These are phyloP conservation scores for Dione vanillae DNA, from an alignment of 2,888 invertebrate species.

Conservation along the genomic window DNA sequence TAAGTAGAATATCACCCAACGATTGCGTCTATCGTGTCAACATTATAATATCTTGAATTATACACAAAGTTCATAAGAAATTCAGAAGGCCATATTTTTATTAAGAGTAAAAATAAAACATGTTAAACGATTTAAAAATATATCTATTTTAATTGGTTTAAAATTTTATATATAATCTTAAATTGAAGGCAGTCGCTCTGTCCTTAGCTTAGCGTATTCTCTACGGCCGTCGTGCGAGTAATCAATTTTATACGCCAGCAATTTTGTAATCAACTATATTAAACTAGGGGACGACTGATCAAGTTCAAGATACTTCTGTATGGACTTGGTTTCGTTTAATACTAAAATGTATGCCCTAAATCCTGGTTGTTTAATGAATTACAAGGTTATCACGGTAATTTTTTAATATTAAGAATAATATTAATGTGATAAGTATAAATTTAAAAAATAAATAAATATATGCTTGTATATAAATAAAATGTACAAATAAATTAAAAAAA, in stretches of 20 bases:
- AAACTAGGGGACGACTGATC: conserved; percentile 14
- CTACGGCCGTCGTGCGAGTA: conserved; percentile 17
- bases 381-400: neutral
- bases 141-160: neutral
- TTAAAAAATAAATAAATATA: no score
- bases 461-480: no score
- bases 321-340: conserved; percentile 22
- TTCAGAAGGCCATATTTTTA: no score
- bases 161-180: neutral
- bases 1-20: neutral
- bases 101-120: neutral
- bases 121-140: neutral
- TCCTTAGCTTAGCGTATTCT: conserved; percentile 20
- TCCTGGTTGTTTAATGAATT: no score
- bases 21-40: neutral
- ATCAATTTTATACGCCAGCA: conserved; percentile 23
- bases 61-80: no score
- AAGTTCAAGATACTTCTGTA: conserved; percentile 20
- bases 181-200: conserved; percentile 17
- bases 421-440: no score
- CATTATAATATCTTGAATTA: no score
- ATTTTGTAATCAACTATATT: conserved; percentile 23
- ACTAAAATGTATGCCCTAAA: neutral
- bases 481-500: no score
- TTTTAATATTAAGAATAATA: no score